Percentiles rank a stretch among this genome's conserved stretches.
phyloP scores from a whole-genome alignment of 2,888 invertebrate species.

The Drosophila acutilabella region DNA sequence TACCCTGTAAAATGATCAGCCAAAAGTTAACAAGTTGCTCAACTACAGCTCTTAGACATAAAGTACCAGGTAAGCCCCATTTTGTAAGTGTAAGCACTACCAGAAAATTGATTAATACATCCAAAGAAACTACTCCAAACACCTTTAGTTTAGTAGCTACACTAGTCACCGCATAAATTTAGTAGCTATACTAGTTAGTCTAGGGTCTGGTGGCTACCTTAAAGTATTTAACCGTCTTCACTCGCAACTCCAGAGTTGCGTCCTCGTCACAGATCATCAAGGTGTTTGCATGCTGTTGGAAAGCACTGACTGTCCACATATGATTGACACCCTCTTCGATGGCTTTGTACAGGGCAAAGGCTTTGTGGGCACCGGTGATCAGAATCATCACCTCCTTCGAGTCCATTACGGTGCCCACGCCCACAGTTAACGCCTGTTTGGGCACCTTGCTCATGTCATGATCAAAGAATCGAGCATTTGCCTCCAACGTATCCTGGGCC shows the following conservation, averaged over 20 bases:
- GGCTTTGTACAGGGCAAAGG: conserved; percentile 98
- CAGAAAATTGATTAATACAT: conserved; percentile 15
- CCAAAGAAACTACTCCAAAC: conserved; percentile 3
- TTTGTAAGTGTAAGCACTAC: conserved; percentile 6
- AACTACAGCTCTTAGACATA: not conserved
- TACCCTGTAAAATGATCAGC: conserved; percentile 64
- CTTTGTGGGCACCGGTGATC: conserved; percentile 98
- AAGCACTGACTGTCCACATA: conserved; percentile 99
- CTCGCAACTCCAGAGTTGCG: conserved; percentile 97
- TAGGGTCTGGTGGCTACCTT: conserved; percentile 87
- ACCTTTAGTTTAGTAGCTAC: conserved; percentile 24
- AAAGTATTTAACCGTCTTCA: conserved; percentile 99
- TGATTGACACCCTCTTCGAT: conserved; percentile 99
- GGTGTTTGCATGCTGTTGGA: conserved; percentile 97
- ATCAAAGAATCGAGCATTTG: conserved; percentile 98
- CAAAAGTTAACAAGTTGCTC: conserved; percentile 44
- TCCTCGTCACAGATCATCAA: conserved; percentile 98
- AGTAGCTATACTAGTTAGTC: not conserved
- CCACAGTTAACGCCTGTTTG: conserved; percentile 97
- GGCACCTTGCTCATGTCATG: conserved; percentile 98
- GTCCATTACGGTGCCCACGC: conserved; percentile 99
- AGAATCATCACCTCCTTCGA: conserved; percentile 99
- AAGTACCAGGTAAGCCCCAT: conserved; percentile 3
- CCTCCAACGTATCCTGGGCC: conserved; percentile 97
- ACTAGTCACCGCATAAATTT: conserved; percentile 18